Evolutionary conservation across 2,888 invertebrate genomes (phyloP), one percentile per base, ranked within the genome.

Genomic region (Phaonia tiefii): DNA sequence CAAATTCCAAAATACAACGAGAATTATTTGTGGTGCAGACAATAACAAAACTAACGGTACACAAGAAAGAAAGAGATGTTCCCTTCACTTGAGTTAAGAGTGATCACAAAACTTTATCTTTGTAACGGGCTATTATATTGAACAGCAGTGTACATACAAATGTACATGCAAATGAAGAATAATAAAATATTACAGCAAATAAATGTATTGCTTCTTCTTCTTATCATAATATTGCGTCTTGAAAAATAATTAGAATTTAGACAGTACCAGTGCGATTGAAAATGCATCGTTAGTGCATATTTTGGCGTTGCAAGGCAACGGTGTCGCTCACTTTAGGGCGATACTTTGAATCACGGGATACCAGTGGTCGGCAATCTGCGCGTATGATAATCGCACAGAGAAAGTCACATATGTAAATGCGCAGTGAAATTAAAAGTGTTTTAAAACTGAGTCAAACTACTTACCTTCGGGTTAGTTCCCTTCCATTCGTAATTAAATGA

Each of bases 161-260:
- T 31, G 8, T 3, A 31, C 31, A 31, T 31, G 31, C 31, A 31
- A 31, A 31, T 31, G 46, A 42, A 42, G 20, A 63, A 69, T 69
- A 71, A 67, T 67, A 60, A 74, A 77, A 54, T 63, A 63, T 54
- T 54, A 54, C n/a, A 39, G 75, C 54, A 26, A 66, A 71, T 3
- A 66, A 42, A 22, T 31, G 81, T 67, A 67, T n/a, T n/a, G n/a
- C n/a, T n/a, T 42, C 54, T 31, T 31, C 31, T 31, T 31, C 17
- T 74, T 46, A 58, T 77, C 44, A 71, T 75, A 77, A 74, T 66
- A 74, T 74, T 80, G 71, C 72, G 75, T 69, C 69, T 75, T 69
- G 71, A 72, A 78, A 78, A 42, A 26, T 39, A 54, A 42, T 60
- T 65, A 60, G 10, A 71, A 67, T 54, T 42, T 20, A 42, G 70